Conservation (phyloP, 1,140 invertebrate species). For the Melipona quadrifasciata region DNA sequence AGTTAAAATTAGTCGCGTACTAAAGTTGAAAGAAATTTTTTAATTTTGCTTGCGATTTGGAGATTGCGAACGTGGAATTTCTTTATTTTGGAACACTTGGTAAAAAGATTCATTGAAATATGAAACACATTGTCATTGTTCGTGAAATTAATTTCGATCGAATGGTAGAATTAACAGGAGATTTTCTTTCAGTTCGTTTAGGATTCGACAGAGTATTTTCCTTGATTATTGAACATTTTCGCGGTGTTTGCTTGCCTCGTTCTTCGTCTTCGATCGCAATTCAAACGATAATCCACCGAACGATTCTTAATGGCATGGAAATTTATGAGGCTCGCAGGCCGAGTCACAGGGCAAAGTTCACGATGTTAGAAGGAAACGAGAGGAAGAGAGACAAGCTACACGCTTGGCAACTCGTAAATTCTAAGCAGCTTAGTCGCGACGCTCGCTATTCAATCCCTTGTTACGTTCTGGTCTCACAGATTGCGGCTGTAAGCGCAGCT, state of each 20-base stretch:
- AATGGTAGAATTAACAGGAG: not conserved
- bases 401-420: conserved; percentile 62
- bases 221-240: not conserved
- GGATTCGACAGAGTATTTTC: not conserved
- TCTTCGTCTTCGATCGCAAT: conserved; percentile 8
- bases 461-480: conserved; percentile 29
- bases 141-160: conserved; percentile 51
- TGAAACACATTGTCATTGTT: not conserved
- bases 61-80: not conserved
- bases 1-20: too few relatives aligned
- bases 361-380: not conserved
- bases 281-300: conserved; percentile 29
- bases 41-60: too few relatives aligned
- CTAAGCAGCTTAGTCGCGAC: conserved; percentile 64
- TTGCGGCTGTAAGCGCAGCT: not conserved
- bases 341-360: conserved; percentile 52
- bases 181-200: not conserved
- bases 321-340: conserved; percentile 41
- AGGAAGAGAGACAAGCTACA: conserved; percentile 23
- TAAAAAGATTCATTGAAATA: not conserved
- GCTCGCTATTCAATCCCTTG: conserved; percentile 33
- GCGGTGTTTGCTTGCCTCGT: not conserved
- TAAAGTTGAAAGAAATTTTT: too few relatives aligned
- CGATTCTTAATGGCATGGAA: conserved; percentile 53
- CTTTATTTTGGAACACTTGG: not conserved